Evolutionary conservation across 2,113 vertebrate species (phyloP).

Genomic region (Phainopepla nitens): DNA sequence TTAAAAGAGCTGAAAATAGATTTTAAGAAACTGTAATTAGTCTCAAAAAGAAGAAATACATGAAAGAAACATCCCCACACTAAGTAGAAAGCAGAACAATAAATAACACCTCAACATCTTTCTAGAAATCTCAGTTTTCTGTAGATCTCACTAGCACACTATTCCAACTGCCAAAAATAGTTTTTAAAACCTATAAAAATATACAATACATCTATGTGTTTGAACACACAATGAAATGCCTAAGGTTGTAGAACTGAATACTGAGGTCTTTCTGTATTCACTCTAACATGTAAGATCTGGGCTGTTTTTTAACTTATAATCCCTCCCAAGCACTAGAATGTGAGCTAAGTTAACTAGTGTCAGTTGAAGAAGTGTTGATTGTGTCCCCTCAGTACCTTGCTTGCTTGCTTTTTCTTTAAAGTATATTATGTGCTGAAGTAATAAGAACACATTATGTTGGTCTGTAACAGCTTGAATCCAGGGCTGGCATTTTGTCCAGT

Average conservation of each 20-base stretch:
- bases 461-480: slow-evolving; percentile 23
- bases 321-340: neutral
- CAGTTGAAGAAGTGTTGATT: neutral
- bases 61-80: neutral
- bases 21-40: neutral
- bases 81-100: neutral
- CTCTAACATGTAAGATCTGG: neutral
- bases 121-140: neutral
- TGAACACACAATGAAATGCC: neutral
- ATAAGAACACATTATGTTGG: neutral
- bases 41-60: neutral
- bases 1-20: neutral
- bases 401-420: neutral
- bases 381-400: neutral
- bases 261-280: neutral
- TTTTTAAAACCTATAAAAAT: neutral
- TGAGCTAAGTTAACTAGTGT: neutral
- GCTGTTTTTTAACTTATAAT: neutral
- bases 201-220: neutral
- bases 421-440: neutral
- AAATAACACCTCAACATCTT: neutral
- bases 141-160: neutral
- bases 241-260: neutral
- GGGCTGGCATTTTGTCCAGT: neutral
- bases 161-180: neutral